These are phyloP conservation scores for Drosophila nr. medialis DNA, from an alignment of 2,888 invertebrate species.

Conservation along the genomic window DNA sequence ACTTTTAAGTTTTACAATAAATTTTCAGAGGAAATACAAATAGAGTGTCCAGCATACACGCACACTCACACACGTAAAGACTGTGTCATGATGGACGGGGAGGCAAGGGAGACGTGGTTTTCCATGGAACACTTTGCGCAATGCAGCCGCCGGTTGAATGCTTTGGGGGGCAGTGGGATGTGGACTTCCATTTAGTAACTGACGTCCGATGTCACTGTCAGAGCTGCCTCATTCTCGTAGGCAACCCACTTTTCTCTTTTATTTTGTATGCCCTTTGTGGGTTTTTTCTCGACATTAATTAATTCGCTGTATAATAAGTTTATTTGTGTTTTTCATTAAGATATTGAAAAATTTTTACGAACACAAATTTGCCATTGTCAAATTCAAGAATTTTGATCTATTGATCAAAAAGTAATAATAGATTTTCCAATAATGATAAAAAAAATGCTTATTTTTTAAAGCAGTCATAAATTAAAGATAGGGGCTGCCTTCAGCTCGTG, in stretches of 20 bases:
- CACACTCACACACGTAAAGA: constrained; percentile 42
- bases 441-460: background rate
- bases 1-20: constrained; percentile 84
- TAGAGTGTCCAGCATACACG: constrained; percentile 76
- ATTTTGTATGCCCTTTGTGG: background rate
- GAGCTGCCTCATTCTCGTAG: constrained; percentile 43
- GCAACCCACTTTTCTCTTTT: constrained; percentile 30
- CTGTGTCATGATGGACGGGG: constrained; percentile 14
- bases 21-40: constrained; percentile 81
- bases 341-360: background rate
- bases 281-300: constrained; percentile 36
- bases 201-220: constrained; percentile 78
- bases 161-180: constrained; percentile 12
- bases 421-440: background rate
- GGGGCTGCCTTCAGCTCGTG: background rate
- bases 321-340: constrained; percentile 13
- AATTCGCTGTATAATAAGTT: constrained; percentile 27
- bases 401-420: background rate
- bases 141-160: constrained; percentile 34
- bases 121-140: constrained; percentile 48
- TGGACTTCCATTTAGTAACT: constrained; percentile 74
- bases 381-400: background rate
- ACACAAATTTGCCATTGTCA: background rate
- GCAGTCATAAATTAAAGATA: background rate
- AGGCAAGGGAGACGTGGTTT: constrained; percentile 24